phyloP scores from a whole-genome alignment of 2,113 vertebrate genomes.

The Irena cyanogastra region DNA sequence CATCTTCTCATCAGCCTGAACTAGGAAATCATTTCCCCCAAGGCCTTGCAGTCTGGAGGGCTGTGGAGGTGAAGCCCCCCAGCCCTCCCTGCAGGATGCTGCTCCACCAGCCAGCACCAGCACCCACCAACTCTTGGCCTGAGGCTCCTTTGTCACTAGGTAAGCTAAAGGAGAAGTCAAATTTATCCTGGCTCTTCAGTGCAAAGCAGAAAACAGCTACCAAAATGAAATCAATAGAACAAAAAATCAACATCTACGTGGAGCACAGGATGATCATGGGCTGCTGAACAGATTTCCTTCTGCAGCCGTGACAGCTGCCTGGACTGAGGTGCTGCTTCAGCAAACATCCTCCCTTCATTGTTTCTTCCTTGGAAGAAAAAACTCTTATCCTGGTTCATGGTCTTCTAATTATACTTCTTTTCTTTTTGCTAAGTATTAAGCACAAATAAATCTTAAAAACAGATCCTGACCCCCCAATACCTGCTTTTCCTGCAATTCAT shows the following conservation, averaged over 20 bases:
- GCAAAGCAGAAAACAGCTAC: not conserved
- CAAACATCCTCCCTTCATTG: conserved; percentile 44
- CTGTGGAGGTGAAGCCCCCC: not conserved
- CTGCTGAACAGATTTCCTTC: conserved; percentile 38
- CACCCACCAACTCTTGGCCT: not conserved
- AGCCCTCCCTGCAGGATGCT: not conserved
- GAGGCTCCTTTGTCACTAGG: not conserved
- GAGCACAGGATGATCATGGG: not conserved
- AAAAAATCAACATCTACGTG: not conserved
- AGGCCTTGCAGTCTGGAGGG: not conserved
- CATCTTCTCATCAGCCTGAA: not conserved
- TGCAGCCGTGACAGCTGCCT: not conserved
- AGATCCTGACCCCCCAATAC: not conserved
- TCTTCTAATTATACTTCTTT: conserved; percentile 37
- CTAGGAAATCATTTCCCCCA: not conserved
- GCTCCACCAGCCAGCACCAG: not conserved
- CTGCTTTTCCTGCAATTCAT: conserved; percentile 49
- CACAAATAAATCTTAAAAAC: conserved; percentile 1
- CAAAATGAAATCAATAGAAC: not conserved
- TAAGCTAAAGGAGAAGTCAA: not conserved
- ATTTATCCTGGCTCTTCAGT: not conserved
- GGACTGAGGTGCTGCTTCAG: not conserved
- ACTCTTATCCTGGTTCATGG: not conserved
- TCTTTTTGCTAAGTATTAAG: not conserved
- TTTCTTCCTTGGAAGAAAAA: conserved; percentile 15